Percentiles rank a stretch among this genome's conserved stretches.
Evolutionary conservation across 1,140 invertebrate genomes (phyloP).

Genomic region (Trichogramma pretiosum): DNA sequence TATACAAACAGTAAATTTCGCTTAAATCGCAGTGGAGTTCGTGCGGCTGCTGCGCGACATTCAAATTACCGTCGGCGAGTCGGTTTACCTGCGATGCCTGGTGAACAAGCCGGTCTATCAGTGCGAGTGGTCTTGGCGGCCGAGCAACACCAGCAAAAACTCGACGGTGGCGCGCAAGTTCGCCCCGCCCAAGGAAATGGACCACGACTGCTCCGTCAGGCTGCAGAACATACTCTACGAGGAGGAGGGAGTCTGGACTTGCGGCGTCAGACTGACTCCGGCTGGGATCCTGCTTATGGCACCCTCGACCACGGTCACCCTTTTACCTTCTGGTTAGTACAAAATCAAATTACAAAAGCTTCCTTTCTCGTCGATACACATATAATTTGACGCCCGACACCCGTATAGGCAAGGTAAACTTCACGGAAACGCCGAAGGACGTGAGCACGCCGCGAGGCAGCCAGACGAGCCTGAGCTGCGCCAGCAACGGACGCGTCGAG

Average conservation of each 20-base stretch:
- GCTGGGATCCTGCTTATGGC: constrained; percentile 36
- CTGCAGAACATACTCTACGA: constrained; percentile 41
- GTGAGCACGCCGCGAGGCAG: constrained; percentile 31
- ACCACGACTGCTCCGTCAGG: constrained; percentile 42
- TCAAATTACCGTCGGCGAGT: constrained; percentile 40
- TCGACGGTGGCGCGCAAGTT: constrained; percentile 37
- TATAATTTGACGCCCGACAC: not conserved
- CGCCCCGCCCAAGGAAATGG: constrained; percentile 33
- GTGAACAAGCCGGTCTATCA: constrained; percentile 39
- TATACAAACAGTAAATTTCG: not conserved
- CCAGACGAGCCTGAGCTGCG: constrained; percentile 31
- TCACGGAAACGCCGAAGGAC: constrained; percentile 35
- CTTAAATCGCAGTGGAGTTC: constrained; percentile 36
- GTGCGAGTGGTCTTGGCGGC: constrained; percentile 43
- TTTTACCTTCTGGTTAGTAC: constrained; percentile 35
- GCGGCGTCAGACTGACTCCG: constrained; percentile 35
- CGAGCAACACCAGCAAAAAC: constrained; percentile 34
- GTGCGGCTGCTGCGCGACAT: constrained; percentile 40
- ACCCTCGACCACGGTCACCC: constrained; percentile 35
- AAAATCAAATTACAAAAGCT: not conserved
- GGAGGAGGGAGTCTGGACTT: constrained; percentile 43
- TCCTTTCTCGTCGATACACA: not conserved
- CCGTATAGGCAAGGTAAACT: constrained; percentile 33
- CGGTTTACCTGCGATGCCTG: constrained; percentile 37
- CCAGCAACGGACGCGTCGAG: constrained; percentile 35